These are phyloP conservation scores for Cyanocitta stelleri DNA, from an alignment of 2,113 vertebrate species.

Conservation along the genomic window DNA sequence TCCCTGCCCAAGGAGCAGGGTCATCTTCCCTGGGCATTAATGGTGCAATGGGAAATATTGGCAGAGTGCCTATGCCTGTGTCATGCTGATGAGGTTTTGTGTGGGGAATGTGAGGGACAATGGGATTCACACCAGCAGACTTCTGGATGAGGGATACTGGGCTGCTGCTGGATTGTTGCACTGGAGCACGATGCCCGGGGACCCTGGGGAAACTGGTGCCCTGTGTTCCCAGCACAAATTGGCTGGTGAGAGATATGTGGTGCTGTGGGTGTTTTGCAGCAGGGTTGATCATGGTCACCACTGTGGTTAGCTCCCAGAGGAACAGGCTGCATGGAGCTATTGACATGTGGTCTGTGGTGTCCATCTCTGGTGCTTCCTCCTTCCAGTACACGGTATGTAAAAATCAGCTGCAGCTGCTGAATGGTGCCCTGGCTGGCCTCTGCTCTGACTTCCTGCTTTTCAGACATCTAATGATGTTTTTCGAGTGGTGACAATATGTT, in stretches of 20 bases:
- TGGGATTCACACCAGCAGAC: neutral
- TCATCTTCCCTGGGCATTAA: neutral
- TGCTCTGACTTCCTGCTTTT: neutral
- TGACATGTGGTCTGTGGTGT: neutral
- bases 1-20: neutral
- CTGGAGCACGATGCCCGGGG: rapidly evolving
- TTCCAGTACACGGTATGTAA: neutral
- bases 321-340: neutral
- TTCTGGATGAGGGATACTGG: neutral
- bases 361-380: neutral
- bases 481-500: neutral
- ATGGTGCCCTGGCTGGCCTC: neutral
- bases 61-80: neutral
- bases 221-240: rapidly evolving
- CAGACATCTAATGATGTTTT: neutral
- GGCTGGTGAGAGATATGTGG: neutral
- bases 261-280: neutral
- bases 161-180: neutral
- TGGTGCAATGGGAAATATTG: neutral
- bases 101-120: neutral
- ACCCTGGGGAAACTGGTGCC: neutral
- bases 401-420: neutral
- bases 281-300: neutral
- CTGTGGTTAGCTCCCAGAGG: neutral
- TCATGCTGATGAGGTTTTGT: neutral